A percentile compares a stretch with the other conserved stretches of the same genome.
Evolutionary conservation across 2,113 vertebrate genomes (phyloP).

Genomic region (Dicaeum eximium): DNA sequence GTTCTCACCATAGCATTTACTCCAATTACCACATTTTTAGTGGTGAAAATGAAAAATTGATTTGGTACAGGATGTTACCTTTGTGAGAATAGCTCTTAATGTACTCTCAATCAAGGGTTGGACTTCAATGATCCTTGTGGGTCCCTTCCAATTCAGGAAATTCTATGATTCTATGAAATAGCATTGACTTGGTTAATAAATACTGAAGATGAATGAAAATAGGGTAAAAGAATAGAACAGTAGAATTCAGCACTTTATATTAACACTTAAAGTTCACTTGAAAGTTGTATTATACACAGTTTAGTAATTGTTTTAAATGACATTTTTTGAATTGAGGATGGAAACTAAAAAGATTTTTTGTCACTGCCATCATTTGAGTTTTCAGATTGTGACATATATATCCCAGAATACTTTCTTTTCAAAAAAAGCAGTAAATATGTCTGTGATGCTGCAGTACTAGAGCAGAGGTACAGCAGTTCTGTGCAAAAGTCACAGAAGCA

Average conservation of each 20-base stretch:
- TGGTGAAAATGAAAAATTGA: neutral
- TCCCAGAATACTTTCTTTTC: neutral
- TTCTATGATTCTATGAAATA: neutral
- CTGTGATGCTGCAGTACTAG: neutral
- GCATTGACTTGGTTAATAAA: neutral
- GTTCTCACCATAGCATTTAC: neutral
- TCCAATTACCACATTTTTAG: neutral
- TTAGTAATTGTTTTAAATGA: neutral
- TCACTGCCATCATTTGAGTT: fast-evolving
- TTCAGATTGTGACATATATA: neutral
- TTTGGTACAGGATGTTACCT: neutral
- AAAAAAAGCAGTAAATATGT: neutral
- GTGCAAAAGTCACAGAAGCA: neutral
- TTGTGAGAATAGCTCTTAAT: neutral
- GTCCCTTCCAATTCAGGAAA: neutral
- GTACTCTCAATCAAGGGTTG: neutral
- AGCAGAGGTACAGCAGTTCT: neutral
- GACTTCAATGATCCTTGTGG: neutral
- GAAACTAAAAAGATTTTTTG: neutral
- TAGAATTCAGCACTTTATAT: neutral
- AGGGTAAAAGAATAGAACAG: neutral
- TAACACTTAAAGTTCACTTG: neutral
- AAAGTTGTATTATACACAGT: neutral
- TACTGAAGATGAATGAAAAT: neutral
- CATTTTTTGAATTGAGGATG: neutral